phyloP scores from a whole-genome alignment of 2,113 vertebrate species.

The Gnathonemus echidnorhynchus region DNA sequence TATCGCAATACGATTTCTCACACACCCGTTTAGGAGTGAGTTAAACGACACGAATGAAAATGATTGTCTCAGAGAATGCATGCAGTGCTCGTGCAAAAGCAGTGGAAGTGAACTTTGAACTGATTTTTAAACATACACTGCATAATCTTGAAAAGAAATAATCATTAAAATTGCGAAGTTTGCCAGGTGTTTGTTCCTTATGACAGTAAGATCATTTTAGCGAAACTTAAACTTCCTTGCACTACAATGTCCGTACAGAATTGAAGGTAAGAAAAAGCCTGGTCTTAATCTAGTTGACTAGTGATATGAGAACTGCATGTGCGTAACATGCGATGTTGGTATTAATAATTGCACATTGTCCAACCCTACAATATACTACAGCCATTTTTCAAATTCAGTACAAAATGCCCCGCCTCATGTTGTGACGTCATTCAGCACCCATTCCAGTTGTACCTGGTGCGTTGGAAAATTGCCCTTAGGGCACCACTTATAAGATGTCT shows the following conservation, averaged over 20 bases:
- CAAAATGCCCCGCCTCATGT: neutral
- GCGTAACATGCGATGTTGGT: neutral
- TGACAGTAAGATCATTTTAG: neutral
- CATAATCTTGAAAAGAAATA: neutral
- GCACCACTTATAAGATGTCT: neutral
- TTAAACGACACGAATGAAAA: neutral
- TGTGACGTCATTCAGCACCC: neutral
- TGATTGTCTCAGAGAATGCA: neutral
- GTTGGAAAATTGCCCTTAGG: neutral
- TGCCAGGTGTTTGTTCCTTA: neutral
- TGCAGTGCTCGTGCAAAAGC: neutral
- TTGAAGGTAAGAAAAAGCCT: neutral
- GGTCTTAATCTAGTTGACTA: neutral
- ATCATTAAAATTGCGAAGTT: neutral
- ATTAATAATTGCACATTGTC: neutral
- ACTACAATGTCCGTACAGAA: neutral
- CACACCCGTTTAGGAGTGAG: neutral
- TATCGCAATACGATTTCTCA: neutral
- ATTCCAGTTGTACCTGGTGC: neutral
- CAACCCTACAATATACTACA: neutral
- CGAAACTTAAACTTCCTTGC: neutral
- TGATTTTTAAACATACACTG: neutral
- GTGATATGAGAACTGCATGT: neutral
- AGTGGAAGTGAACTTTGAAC: neutral
- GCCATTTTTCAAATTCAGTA: neutral